Conservation (phyloP, 2,797 vertebrate species). For the Lemur catta region DNA sequence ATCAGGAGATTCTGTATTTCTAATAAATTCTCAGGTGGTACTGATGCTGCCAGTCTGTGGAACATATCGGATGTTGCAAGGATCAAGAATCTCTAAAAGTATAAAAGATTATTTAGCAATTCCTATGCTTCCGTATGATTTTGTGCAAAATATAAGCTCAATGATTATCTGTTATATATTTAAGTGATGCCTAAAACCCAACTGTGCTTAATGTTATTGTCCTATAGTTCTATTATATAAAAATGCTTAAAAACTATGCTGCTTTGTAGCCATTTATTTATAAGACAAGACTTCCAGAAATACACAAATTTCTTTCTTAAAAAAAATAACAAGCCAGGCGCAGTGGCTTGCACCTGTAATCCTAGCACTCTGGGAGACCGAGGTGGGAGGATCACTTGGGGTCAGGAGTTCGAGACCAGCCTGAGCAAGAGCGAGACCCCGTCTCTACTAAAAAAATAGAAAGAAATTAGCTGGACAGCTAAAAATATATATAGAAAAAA, state of each 20-base stretch:
- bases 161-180: neutral
- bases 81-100: neutral
- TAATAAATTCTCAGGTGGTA: neutral
- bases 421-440: no score
- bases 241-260: neutral
- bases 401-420: no score
- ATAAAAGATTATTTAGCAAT: neutral
- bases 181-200: neutral
- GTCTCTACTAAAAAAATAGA: no score
- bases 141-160: neutral
- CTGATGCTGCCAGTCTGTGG: neutral
- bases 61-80: neutral
- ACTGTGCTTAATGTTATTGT: neutral
- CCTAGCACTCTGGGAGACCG: no score
- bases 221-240: neutral
- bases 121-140: neutral
- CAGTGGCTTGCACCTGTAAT: no score
- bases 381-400: no score
- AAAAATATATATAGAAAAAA: no score
- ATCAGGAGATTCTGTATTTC: neutral
- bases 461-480: no score
- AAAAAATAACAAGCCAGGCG: neutral
- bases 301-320: neutral
- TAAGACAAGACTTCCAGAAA: conserved; percentile 23
- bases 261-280: neutral